Evolutionary conservation across 2,888 invertebrate genomes (phyloP), one percentile per base, ranked within the genome.

Genomic region (Tenthredo scrophulariae): DNA sequence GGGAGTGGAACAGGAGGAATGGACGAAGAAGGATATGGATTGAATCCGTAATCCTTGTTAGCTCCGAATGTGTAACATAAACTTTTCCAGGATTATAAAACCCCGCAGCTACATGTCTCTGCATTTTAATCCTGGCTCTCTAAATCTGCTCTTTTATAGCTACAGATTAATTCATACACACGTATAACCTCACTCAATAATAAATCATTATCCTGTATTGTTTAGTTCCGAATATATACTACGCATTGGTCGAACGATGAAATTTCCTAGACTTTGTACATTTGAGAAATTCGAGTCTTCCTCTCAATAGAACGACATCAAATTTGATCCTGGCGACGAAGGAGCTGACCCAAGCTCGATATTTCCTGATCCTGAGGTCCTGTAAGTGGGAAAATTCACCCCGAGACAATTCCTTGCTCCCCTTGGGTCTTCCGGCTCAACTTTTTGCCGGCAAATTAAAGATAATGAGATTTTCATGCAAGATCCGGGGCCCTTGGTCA

Each of bases 111-210:
- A 40, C 74, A 74, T 74, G 74, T 74, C 74, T 74, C 40, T 43
- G 74, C 40, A 74, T 74, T 74, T 74, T 74, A 43, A 74, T 74
- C 74, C 74, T 74, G 74, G 74, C 40, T 74, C 74, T 74, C 43
- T 26, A n/a, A 22, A 29, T 22, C 62, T 74, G 22, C 46, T 74
- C 74, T 40, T 33, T 67, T 67, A 37, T 67, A 29, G 1, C 67
- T 26, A 7, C 74, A 43, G 18, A 40, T 37, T 72, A 33, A 67
- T 72, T 72, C 70, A 37, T 18, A 62, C 40, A 40, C 37, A 72
- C 70, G 70, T n/a, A 37, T 22, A 3, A 37, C 29, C 18, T n/a
- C 33, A 37, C 70, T 72, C 70, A n/a, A 40, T 33, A n/a, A 33
- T 72, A 72, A 72, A 72, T 72, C 40, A 72, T 7, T 1, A 37